Conservation (phyloP, 2,113 vertebrate species). For the Gallinago jamesoni region DNA sequence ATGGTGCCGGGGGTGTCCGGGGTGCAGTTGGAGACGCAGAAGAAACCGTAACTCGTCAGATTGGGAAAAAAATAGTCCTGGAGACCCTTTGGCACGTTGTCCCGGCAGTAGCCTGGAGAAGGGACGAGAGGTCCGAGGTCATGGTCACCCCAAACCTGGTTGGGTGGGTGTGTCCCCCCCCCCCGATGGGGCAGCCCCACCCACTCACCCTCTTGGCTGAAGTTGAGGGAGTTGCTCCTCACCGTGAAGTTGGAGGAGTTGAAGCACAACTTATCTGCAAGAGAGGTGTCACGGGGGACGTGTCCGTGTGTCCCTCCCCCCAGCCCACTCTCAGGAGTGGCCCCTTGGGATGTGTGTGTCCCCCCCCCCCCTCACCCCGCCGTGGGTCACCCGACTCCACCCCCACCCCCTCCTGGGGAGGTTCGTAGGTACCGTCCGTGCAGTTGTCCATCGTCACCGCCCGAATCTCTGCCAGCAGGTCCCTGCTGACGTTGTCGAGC, state of each 20-base stretch:
- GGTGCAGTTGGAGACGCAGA: constrained; percentile 26
- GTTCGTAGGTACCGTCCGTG: background rate
- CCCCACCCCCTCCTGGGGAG: rapidly evolving
- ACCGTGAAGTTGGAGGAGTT: rapidly evolving
- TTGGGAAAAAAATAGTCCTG: constrained; percentile 12
- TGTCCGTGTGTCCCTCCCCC: background rate
- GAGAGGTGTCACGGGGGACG: background rate
- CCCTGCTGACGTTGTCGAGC: background rate
- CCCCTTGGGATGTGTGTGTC: too few species aligned
- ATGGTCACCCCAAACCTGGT: background rate
- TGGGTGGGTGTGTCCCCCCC: too few species aligned
- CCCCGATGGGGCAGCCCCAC: rapidly evolving
- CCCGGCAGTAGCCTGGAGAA: background rate
- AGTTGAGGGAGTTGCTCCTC: rapidly evolving
- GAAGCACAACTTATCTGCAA: background rate
- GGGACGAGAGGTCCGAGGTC: background rate
- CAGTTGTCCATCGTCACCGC: rapidly evolving
- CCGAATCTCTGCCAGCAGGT: background rate
- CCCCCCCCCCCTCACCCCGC: background rate
- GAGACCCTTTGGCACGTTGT: background rate
- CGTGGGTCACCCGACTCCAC: background rate
- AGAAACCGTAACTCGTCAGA: background rate
- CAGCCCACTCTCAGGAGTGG: too few species aligned
- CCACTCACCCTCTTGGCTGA: rapidly evolving
- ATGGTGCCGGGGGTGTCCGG: background rate